Conservation (phyloP, 2,888 invertebrate species). For the Brachyopa scutellaris region DNA sequence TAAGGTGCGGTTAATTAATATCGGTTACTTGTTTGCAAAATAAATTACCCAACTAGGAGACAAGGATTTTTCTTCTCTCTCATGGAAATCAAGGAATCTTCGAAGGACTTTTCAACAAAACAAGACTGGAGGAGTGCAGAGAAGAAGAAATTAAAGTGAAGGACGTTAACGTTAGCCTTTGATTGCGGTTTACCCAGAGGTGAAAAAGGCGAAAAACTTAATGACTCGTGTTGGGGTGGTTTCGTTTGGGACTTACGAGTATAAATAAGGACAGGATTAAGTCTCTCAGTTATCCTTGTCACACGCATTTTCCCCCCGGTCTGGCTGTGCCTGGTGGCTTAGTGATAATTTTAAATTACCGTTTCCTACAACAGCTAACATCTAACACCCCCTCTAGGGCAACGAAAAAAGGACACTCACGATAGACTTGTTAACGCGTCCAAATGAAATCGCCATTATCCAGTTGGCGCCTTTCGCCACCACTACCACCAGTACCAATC, state of each 20-base stretch:
- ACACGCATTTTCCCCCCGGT: background rate
- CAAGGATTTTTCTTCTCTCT: slow-evolving; percentile 26
- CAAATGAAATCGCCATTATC: slow-evolving; percentile 47
- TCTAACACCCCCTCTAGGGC: background rate
- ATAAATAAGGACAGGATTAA: slow-evolving; percentile 47
- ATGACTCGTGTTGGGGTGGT: slow-evolving; percentile 50
- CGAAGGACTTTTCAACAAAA: background rate
- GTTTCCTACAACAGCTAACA: background rate
- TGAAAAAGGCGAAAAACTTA: slow-evolving; percentile 21
- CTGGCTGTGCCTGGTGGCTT: slow-evolving; percentile 38
- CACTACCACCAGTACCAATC: slow-evolving; percentile 11
- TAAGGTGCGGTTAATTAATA: slow-evolving; percentile 71
- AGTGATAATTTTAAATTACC: slow-evolving; percentile 50
- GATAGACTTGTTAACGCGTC: slow-evolving; percentile 47
- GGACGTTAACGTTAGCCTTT: slow-evolving; percentile 8
- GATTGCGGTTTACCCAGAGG: slow-evolving; percentile 9
- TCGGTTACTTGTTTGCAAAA: slow-evolving; percentile 69
- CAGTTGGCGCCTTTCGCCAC: slow-evolving; percentile 17
- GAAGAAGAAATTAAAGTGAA: background rate
- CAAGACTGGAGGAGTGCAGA: background rate
- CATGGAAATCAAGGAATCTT: background rate
- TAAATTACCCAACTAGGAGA: slow-evolving; percentile 58
- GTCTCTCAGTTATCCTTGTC: slow-evolving; percentile 10
- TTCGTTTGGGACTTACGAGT: slow-evolving; percentile 4
- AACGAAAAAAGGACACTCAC: too few species aligned